Evolutionary conservation across 2,888 invertebrate species (phyloP).

Genomic region (Macrosoma leucophasiata): DNA sequence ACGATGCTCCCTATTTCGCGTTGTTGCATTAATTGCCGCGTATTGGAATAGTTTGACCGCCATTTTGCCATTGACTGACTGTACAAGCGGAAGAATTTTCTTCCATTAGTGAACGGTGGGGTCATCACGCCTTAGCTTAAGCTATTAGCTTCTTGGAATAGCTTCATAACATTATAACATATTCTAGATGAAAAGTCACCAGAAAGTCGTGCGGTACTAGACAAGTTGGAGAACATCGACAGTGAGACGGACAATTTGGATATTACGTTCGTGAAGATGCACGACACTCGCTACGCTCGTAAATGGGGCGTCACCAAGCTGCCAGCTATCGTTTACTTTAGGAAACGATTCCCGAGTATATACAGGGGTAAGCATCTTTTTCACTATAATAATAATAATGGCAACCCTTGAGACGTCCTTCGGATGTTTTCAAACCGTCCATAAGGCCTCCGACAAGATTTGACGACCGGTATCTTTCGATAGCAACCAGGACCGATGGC

Average conservation of each 20-base stretch:
- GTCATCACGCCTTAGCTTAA: not conserved
- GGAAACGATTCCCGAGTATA: conserved; percentile 94
- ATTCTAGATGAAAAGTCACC: conserved; percentile 85
- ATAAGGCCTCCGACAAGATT: too few relatives aligned
- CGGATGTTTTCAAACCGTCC: too few relatives aligned
- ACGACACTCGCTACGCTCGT: conserved; percentile 91
- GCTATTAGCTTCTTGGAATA: too few relatives aligned
- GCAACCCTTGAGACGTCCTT: too few relatives aligned
- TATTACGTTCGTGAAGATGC: conserved; percentile 96
- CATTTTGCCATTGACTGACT: too few relatives aligned
- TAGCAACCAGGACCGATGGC: too few relatives aligned
- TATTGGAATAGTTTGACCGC: too few relatives aligned
- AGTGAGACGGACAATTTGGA: conserved; percentile 96
- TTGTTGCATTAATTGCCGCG: too few relatives aligned
- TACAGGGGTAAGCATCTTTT: conserved; percentile 80
- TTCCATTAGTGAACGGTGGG: too few relatives aligned
- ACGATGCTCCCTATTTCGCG: too few relatives aligned
- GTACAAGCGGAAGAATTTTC: too few relatives aligned
- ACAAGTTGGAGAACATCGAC: conserved; percentile 94
- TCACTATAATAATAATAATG: not conserved
- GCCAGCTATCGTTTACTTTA: conserved; percentile 93
- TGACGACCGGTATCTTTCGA: too few relatives aligned
- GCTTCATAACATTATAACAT: not conserved
- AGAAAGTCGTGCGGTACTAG: conserved; percentile 88
- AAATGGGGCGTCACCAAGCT: conserved; percentile 96